Base-by-base conservation (phyloP, 1,140 invertebrate genomes). In the Paraescarpia echinospica region DNA sequence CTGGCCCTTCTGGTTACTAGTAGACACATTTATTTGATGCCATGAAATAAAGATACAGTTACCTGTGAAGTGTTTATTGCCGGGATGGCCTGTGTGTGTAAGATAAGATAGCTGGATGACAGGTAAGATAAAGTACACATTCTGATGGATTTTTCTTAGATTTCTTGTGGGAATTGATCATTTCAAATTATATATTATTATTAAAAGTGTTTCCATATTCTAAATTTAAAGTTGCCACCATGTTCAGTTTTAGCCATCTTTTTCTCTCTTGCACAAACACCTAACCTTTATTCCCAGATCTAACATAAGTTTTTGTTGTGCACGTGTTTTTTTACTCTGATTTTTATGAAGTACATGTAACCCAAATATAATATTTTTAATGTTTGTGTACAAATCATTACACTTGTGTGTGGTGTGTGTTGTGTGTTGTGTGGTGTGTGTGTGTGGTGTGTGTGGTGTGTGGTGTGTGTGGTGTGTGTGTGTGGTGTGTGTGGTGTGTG, bases 11-110 rank as follows among this genome's bases (percentile, higher is more conserved):
- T 89, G 89, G n/a, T n/a, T n/a, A n/a, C n/a, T n/a, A n/a, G n/a
- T 89, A 14, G n/a, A 89, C 34, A 89, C 31, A 12, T 34, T 89
- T 33, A 33, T 33, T 34, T 6, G 89, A 89, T 89, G n/a, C 12
- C 89, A 89, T 89, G n/a, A 89, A 89, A 89, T 33, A 34, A 34
- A 33, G n/a, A 33, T 89, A 34, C 89, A 51, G n/a, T 89, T 34
- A 34, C 34, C n/a, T 89, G 34, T 89, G 0, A 89, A 89, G 34
- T 33, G 34, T 12, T 8, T 34, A 33, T 6, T 34, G 27, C n/a
- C 31, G n/a, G 34, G 34, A 89, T 27, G 31, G 89, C 89, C 89
- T 89, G 89, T 33, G 89, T 89, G 34, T 89, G 89, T 89, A 33
- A 33, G 89, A 33, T 89, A 89, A 89, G n/a, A 1, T n/a, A n/a